Evolutionary conservation across 2,888 invertebrate species (phyloP).

Genomic region (Protodeltote pygarga): DNA sequence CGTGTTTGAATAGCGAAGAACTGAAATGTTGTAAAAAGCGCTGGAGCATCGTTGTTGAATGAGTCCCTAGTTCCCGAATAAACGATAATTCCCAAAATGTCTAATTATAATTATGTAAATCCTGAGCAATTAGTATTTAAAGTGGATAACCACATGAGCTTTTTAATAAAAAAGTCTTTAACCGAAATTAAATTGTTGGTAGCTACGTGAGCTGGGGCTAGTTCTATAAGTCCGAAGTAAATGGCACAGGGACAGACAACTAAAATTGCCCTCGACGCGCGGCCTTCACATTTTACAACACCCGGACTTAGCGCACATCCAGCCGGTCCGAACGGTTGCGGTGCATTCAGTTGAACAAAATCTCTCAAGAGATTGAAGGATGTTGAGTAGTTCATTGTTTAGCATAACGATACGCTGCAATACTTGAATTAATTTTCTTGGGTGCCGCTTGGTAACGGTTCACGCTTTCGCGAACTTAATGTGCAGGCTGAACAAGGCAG

Average conservation of each 20-base stretch:
- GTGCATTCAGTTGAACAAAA: constrained; percentile 62
- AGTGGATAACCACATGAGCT: neutral
- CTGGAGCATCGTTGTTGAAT: neutral
- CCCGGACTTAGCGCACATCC: constrained; percentile 84
- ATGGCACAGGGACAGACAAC: constrained; percentile 81
- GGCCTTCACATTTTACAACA: constrained; percentile 85
- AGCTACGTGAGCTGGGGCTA: constrained; percentile 40
- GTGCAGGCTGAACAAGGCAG: constrained; percentile 9
- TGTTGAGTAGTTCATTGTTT: constrained; percentile 40
- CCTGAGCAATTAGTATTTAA: neutral
- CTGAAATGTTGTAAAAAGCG: constrained; percentile 40
- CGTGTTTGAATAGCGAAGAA: constrained; percentile 32
- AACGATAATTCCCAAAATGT: too few relatives aligned
- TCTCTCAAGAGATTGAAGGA: constrained; percentile 49
- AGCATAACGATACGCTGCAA: too few relatives aligned
- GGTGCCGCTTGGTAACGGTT: too few relatives aligned
- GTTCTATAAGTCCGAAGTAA: constrained; percentile 60
- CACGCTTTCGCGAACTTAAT: constrained; percentile 2
- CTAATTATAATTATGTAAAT: too few relatives aligned
- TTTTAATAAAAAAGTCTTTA: constrained; percentile 14
- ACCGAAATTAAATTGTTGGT: constrained; percentile 35
- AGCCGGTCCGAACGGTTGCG: constrained; percentile 61
- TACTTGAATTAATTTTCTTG: constrained; percentile 6
- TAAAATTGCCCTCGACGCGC: constrained; percentile 75
- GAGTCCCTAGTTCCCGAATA: neutral